Evolutionary conservation across 2,113 vertebrate genomes (phyloP), one percentile per base, ranked within the genome.

Genomic region (Spermophilus dauricus): DNA sequence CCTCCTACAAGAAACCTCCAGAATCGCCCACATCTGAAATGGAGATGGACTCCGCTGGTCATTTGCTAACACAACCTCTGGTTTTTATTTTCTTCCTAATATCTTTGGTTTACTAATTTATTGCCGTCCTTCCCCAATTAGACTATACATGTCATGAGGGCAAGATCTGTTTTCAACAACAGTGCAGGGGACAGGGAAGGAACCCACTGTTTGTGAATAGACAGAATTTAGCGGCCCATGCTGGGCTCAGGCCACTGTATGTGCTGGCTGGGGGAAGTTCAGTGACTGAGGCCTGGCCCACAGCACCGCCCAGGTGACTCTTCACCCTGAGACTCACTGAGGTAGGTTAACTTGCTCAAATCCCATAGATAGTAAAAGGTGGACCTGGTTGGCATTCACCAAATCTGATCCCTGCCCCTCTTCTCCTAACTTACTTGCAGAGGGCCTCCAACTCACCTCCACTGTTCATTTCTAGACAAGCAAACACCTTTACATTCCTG

Each of bases 241-340:
- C 8, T 8, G 8, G 42, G 26, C 56, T 45, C 4, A 37, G 48
- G 17, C 32, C 11, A 34, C 13, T 24, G 24, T 34, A 1, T 32
- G 53, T 5, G 2, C 69, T 48, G 30, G 14, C 89, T 65, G 51
- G 30, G 28, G 28, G 48, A 30, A 20, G 63, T 26, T 3, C 8
- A 17, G 16, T 16, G 26, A 3, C 14, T 39, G 12, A 53, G 45
- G 24, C 20, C 34, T 53, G 42, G 37, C 42, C 51, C 53, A 2
- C 26, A 34, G 14, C 1, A 14, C 48, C 6, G 1, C 1, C 0
- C 4, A 0, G 0, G 0, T n/a, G 5, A 10, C 24, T 4, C 1
- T 73, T 45, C 10, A 2, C 26, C 69, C 39, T 24, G 56, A 93
- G 76, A 85, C 5, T 17, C 48, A 2, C n/a, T 12, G 12, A 61